Percentiles rank a stretch among this genome's conserved stretches.
These are phyloP conservation scores for Fratercula arctica DNA, from an alignment of 2,797 vertebrate genomes.

Conservation along the genomic window DNA sequence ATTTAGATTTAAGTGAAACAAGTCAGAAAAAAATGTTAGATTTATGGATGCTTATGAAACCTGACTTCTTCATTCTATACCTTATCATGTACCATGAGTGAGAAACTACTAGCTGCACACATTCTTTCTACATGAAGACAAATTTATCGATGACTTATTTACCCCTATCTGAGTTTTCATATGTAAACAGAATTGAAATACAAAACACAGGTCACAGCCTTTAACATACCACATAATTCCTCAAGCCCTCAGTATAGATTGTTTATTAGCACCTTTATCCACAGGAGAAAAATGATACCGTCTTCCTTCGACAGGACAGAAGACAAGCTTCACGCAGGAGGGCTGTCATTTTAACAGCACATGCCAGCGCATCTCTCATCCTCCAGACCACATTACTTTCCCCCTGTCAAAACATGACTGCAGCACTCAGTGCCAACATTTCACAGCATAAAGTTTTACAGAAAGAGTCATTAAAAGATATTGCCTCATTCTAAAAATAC, in stretches of 20 bases:
- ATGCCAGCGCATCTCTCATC: not conserved
- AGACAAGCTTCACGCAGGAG: not conserved
- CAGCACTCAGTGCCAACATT: not conserved
- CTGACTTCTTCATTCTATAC: not conserved
- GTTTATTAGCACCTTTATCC: not conserved
- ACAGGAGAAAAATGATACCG: rapidly evolving
- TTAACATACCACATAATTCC: not conserved
- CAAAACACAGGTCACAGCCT: not conserved
- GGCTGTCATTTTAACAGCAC: not conserved
- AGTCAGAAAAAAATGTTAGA: not conserved
- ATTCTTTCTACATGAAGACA: not conserved
- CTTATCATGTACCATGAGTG: not conserved
- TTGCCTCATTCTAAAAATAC: not conserved
- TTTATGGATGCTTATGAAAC: not conserved
- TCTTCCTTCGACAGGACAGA: not conserved
- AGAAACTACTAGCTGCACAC: not conserved
- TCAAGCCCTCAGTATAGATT: not conserved
- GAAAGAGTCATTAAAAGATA: not conserved
- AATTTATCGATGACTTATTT: not conserved
- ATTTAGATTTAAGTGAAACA: not conserved
- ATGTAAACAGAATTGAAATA: not conserved
- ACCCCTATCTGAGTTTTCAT: not conserved
- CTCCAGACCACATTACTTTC: not conserved
- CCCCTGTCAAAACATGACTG: not conserved
- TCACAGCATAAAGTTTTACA: not conserved